These are phyloP conservation scores for Axea sp. DNA, from an alignment of 2,888 invertebrate species.

Conservation along the genomic window DNA sequence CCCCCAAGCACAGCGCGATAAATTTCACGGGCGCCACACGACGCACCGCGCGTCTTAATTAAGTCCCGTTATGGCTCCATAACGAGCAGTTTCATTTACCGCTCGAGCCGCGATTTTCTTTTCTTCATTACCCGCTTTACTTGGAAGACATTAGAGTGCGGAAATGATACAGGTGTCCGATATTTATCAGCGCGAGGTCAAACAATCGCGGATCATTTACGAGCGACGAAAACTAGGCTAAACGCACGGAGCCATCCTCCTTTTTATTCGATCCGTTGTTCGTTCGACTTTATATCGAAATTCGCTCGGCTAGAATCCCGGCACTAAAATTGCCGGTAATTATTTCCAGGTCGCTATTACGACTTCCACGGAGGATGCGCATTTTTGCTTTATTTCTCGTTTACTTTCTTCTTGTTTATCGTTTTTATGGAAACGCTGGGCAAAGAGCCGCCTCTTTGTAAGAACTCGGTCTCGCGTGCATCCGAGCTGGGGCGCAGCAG, in stretches of 20 bases:
- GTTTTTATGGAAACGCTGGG: too few relatives aligned
- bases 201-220: conserved; percentile 50
- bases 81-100: conserved; percentile 59
- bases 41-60: conserved; percentile 58
- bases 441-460: too few relatives aligned
- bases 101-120: conserved; percentile 56
- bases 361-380: background rate
- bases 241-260: conserved; percentile 20
- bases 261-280: conserved; percentile 40
- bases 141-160: conserved; percentile 54
- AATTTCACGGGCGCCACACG: conserved; percentile 61
- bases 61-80: conserved; percentile 63
- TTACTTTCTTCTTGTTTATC: too few relatives aligned
- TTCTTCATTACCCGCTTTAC: conserved; percentile 52
- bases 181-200: conserved; percentile 53
- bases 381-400: too few relatives aligned
- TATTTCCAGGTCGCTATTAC: conserved; percentile 7
- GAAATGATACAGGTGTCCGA: conserved; percentile 57
- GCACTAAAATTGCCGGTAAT: conserved; percentile 12
- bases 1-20: conserved; percentile 44
- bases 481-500: too few relatives aligned
- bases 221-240: conserved; percentile 46
- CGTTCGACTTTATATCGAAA: conserved; percentile 45
- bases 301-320: background rate
- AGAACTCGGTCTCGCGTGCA: too few relatives aligned